Percentiles rank a stretch among this genome's conserved stretches.
These are phyloP conservation scores for Helicoverpa assulta DNA, from an alignment of 2,888 invertebrate species.

Conservation along the genomic window DNA sequence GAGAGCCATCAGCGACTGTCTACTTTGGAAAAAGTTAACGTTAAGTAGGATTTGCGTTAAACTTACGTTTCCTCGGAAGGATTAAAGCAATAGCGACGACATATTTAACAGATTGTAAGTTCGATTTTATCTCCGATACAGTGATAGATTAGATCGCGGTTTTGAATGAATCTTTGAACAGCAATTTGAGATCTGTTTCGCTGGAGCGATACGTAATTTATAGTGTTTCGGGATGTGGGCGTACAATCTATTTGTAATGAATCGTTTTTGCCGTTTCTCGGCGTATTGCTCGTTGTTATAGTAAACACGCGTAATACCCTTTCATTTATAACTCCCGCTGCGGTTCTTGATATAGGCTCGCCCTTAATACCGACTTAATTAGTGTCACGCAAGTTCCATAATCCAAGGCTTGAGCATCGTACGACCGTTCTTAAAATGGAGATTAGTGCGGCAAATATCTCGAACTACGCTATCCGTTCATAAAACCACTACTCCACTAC, in stretches of 20 bases:
- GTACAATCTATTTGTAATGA: constrained; percentile 56
- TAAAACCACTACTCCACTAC: constrained; percentile 78
- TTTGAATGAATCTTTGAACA: constrained; percentile 54
- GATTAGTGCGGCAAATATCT: constrained; percentile 89
- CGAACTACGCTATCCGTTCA: constrained; percentile 86
- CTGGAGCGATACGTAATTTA: constrained; percentile 43
- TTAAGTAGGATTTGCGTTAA: constrained; percentile 89
- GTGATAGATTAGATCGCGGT: constrained; percentile 47
- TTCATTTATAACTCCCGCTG: constrained; percentile 89
- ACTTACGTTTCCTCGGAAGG: constrained; percentile 83
- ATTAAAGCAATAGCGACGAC: constrained; percentile 85
- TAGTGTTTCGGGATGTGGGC: constrained; percentile 41
- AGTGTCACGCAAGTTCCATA: constrained; percentile 90
- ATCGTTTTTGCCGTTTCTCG: constrained; percentile 67
- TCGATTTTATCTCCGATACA: constrained; percentile 44
- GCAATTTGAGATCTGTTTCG: constrained; percentile 53
- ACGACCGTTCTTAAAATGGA: constrained; percentile 90
- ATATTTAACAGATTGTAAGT: constrained; percentile 71
- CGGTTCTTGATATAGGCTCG: constrained; percentile 89
- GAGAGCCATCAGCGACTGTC: constrained; percentile 87
- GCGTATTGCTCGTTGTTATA: constrained; percentile 75
- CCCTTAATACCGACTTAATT: constrained; percentile 90
- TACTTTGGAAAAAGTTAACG: constrained; percentile 87
- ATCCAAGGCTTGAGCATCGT: constrained; percentile 88
- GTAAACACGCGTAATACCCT: constrained; percentile 86